These are phyloP conservation scores for Trichomalopsis sarcophagae DNA, from an alignment of 1,140 invertebrate genomes.

Conservation along the genomic window DNA sequence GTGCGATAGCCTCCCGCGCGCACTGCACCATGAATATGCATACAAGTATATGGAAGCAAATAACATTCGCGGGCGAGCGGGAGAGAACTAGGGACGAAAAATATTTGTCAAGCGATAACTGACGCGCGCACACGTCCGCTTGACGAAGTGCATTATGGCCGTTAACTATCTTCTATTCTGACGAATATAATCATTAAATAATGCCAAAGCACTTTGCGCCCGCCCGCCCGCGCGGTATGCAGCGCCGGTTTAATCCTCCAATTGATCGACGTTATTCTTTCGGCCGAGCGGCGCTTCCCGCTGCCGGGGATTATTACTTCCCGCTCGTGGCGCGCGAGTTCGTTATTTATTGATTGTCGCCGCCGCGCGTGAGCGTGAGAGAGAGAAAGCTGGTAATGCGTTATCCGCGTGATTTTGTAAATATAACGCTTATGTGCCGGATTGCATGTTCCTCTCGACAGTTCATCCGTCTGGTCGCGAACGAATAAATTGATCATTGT, in stretches of 20 bases:
- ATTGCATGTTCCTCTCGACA: background rate
- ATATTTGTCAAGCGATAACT: conserved; percentile 36
- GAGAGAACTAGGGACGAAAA: conserved; percentile 20
- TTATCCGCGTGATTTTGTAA: conserved; percentile 1
- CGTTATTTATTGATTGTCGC: background rate
- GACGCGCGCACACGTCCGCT: background rate
- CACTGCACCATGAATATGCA: conserved; percentile 13
- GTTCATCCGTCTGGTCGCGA: background rate
- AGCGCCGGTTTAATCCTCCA: background rate
- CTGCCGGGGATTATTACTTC: background rate
- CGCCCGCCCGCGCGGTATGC: background rate
- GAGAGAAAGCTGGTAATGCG: background rate
- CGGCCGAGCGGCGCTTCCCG: no score
- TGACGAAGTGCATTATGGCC: conserved; percentile 3
- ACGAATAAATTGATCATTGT: background rate
- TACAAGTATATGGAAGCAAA: background rate
- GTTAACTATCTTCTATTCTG: conserved; percentile 30
- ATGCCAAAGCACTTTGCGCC: background rate
- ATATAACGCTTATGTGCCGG: background rate
- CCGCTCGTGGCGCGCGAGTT: background rate
- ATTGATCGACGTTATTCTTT: conserved; percentile 25
- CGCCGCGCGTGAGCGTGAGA: no score
- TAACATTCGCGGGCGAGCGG: background rate
- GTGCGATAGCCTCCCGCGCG: background rate
- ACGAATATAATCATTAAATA: conserved; percentile 11